Base-by-base conservation (phyloP, 2,888 invertebrate species). In the Diploptera punctata region DNA sequence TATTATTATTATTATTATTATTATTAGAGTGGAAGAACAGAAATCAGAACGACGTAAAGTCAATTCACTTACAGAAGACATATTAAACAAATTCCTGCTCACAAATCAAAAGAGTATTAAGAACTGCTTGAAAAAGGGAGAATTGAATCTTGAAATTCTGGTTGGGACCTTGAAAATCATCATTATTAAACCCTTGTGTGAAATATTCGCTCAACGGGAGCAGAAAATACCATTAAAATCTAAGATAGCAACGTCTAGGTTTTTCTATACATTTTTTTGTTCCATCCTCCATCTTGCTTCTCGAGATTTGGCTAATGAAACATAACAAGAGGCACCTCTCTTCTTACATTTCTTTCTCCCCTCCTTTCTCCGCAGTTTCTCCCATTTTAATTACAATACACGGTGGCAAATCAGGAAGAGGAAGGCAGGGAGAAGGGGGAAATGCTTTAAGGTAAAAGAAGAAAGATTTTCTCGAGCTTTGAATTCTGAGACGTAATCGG, bases 211-310 rank as follows among this genome's bases (percentile, higher is more conserved):
- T 71, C 73, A 65, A 68, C 71, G 68, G 68, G 68, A 65, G 73
- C 69, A 71, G 73, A 74, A 74, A 74, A 74, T 74, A 61, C 73
- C 73, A 74, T 74, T 74, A 74, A 74, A 71, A 73, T 61, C 49
- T 54, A 24, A n/a, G 52, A 44, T 18, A 49, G n/a, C 16, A 24
- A 43, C 26, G 38, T 43, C 44, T 57, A 43, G 44, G 26, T 61
- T 61, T 47, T 43, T 19, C 60, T 44, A 13, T 60, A n/a, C 69
- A 10, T 10, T 10, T 57, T 43, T n/a, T n/a, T n/a, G n/a, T n/a
- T n/a, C n/a, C n/a, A n/a, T 44, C 67, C 4, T 49, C 3, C 38
- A 4, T 29, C 47, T 29, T 10, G 24, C 44, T 65, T 33, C 65
- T 65, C 65, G 33, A 68, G 65, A 65, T 65, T 65, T 65, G 65